A percentile compares a stretch with the other conserved stretches of the same genome.
These are phyloP conservation scores for Phymatocera aterrima DNA, from an alignment of 2,888 invertebrate species.

Conservation along the genomic window DNA sequence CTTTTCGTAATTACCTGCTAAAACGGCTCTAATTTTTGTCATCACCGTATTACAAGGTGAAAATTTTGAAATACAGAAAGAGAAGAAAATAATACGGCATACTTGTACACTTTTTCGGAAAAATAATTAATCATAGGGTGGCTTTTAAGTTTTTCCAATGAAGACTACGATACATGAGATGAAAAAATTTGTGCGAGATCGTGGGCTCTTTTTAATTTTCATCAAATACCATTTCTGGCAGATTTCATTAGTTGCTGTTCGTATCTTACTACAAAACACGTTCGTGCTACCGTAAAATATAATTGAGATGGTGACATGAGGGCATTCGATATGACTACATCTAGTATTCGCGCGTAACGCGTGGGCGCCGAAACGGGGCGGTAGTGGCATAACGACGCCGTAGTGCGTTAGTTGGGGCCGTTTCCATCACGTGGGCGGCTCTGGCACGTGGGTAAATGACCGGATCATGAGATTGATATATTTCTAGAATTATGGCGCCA, in stretches of 20 bases:
- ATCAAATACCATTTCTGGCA: too few species aligned
- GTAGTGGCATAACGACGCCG: constrained; percentile 18
- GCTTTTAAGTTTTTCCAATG: background rate
- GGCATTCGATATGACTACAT: background rate
- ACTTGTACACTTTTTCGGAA: too few species aligned
- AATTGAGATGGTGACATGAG: background rate
- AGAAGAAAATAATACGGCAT: background rate
- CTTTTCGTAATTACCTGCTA: constrained; percentile 17
- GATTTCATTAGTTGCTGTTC: too few species aligned
- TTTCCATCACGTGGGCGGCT: constrained; percentile 28
- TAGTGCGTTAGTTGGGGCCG: background rate
- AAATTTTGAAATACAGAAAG: background rate
- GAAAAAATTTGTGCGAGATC: too few species aligned
- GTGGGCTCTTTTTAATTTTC: too few species aligned
- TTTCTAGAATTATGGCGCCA: constrained; percentile 32
- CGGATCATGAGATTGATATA: constrained; percentile 33
- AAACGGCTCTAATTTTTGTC: constrained; percentile 1
- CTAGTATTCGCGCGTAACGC: background rate
- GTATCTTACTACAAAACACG: background rate
- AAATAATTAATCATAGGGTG: background rate
- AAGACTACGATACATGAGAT: too few species aligned
- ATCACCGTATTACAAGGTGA: background rate
- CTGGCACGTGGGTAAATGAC: constrained; percentile 32
- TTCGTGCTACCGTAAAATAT: background rate
- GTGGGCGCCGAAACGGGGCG: background rate